A percentile compares a stretch with the other conserved stretches of the same genome.
phyloP scores from a whole-genome alignment of 2,888 invertebrate species.

The Lasioglossum calceatum region DNA sequence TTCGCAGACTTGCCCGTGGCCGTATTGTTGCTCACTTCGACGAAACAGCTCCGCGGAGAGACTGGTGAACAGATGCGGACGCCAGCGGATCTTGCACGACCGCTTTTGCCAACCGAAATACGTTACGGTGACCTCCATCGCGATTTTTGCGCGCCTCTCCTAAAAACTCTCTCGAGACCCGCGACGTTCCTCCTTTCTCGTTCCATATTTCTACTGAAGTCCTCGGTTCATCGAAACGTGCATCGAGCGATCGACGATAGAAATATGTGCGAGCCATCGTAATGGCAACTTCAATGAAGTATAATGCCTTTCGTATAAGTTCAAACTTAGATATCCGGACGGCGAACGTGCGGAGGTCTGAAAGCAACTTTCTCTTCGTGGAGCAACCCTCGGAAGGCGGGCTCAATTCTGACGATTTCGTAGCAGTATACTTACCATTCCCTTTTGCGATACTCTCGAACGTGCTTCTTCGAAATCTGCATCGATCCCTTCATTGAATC shows the following conservation, averaged over 20 bases:
- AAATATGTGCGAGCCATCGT: neutral
- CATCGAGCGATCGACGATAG: neutral
- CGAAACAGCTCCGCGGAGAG: neutral
- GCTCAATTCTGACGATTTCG: neutral
- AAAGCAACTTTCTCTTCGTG: neutral
- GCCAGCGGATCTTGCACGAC: slow-evolving; percentile 53
- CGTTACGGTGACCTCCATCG: slow-evolving; percentile 42
- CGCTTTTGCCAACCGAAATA: slow-evolving; percentile 51
- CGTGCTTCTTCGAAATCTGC: neutral
- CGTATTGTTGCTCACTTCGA: slow-evolving; percentile 81
- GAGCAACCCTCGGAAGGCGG: neutral
- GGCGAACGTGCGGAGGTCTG: neutral
- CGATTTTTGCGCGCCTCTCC: neutral
- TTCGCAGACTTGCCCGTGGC: slow-evolving; percentile 45
- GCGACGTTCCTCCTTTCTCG: neutral
- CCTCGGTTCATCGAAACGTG: neutral
- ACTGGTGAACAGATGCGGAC: slow-evolving; percentile 64
- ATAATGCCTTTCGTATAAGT: neutral
- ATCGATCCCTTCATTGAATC: neutral
- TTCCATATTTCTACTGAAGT: neutral
- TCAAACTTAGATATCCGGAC: slow-evolving; percentile 2
- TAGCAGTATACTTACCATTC: neutral
- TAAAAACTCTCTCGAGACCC: neutral
- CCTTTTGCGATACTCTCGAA: neutral
- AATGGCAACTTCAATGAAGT: too few relatives aligned